Percentiles rank a stretch among this genome's conserved stretches.
These are phyloP conservation scores for Acrobasis repandana DNA, from an alignment of 2,888 invertebrate genomes.

Conservation along the genomic window DNA sequence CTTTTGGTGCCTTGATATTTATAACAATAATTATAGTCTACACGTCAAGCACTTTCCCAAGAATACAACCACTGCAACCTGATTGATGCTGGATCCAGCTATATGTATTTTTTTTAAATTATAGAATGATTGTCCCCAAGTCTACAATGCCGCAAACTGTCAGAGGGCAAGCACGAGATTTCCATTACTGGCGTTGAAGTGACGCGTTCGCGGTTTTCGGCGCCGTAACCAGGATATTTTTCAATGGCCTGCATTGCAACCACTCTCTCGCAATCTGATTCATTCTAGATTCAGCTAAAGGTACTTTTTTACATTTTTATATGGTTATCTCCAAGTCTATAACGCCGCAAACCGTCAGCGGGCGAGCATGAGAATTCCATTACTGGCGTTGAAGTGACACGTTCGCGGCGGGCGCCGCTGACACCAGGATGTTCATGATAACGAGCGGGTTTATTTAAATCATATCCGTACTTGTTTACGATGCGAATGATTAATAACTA, in stretches of 20 bases:
- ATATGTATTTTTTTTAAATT: neutral
- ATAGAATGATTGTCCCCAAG: constrained; percentile 11
- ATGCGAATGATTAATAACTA: neutral
- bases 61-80: too few relatives aligned
- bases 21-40: too few relatives aligned
- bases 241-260: constrained; percentile 1
- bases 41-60: too few relatives aligned
- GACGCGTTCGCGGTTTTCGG: constrained; percentile 55
- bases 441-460: constrained; percentile 54
- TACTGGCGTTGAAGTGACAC: constrained; percentile 70
- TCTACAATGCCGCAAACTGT: constrained; percentile 60
- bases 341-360: constrained; percentile 67
- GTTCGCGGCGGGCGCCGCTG: constrained; percentile 44
- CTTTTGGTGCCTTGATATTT: too few relatives aligned
- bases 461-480: constrained; percentile 38
- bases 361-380: constrained; percentile 80
- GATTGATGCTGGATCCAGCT: too few relatives aligned
- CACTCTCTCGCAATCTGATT: too few relatives aligned
- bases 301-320: neutral
- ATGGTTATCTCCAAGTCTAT: constrained; percentile 18
- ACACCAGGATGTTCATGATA: constrained; percentile 39
- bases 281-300: too few relatives aligned
- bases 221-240: constrained; percentile 29
- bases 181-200: constrained; percentile 74
- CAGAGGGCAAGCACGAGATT: constrained; percentile 75